phyloP scores from a whole-genome alignment of 2,113 vertebrate genomes.

The Vulpes lagopus region DNA sequence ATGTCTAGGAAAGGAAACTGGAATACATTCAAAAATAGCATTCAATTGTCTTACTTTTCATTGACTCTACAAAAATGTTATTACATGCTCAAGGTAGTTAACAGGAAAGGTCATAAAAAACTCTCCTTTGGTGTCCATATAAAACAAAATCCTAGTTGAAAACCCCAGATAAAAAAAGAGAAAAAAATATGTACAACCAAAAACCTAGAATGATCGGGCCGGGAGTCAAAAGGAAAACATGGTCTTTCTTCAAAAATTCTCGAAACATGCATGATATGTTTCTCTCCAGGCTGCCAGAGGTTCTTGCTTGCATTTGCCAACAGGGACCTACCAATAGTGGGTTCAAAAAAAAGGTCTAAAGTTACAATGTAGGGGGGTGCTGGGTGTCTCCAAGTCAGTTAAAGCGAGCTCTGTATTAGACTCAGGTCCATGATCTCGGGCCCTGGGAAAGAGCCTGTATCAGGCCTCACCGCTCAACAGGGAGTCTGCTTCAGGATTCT shows the following conservation, averaged over 20 bases:
- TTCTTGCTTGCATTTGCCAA: background rate
- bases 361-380: background rate
- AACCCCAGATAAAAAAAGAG: background rate
- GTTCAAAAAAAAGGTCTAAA: background rate
- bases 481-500: background rate
- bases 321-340: background rate
- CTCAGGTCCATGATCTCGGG: background rate
- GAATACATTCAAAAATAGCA: background rate
- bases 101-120: background rate
- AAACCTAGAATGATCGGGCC: background rate
- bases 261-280: rapidly evolving
- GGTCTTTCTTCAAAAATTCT: background rate
- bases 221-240: background rate
- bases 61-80: background rate
- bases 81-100: background rate
- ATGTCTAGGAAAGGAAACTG: background rate
- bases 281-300: background rate
- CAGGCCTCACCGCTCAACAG: background rate
- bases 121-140: background rate
- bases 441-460: background rate
- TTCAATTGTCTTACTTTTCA: background rate
- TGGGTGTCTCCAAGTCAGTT: background rate
- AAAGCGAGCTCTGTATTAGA: background rate
- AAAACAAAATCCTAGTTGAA: background rate
- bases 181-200: background rate